Conservation (phyloP, 2,113 vertebrate species). For the Brevimyrus niger region DNA sequence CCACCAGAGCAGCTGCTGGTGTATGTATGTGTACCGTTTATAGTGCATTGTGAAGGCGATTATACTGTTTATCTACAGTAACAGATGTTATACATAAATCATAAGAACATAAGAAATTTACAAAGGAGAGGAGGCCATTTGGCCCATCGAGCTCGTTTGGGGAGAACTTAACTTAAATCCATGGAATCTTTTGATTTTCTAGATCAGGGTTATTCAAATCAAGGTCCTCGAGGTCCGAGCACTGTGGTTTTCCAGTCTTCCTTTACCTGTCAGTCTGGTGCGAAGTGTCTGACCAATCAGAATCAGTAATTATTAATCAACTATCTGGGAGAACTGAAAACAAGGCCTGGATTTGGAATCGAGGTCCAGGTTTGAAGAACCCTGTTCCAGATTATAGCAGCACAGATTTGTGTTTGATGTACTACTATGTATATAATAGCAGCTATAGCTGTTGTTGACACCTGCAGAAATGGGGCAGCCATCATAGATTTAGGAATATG, state of each 20-base stretch:
- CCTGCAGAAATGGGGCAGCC: slow-evolving; percentile 57
- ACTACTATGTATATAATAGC: not conserved
- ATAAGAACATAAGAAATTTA: no score
- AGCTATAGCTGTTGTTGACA: slow-evolving; percentile 25
- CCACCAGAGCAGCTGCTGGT: not conserved
- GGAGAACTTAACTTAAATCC: no score
- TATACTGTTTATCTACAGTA: not conserved
- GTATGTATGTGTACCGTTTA: not conserved
- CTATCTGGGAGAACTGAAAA: no score
- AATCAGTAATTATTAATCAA: no score
- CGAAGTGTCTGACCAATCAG: no score
- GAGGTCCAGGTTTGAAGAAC: no score
- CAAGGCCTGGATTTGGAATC: no score
- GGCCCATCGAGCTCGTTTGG: no score
- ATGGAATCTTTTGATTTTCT: not conserved
- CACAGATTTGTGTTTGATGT: not conserved
- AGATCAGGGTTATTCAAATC: not conserved
- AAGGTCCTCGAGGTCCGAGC: no score
- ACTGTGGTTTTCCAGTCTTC: no score
- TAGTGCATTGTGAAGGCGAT: not conserved
- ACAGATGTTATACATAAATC: not conserved
- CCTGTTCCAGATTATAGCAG: not conserved
- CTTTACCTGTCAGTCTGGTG: no score
- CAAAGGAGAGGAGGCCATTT: no score
- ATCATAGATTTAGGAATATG: slow-evolving; percentile 51